A percentile compares a stretch with the other conserved stretches of the same genome.
Evolutionary conservation across 2,888 invertebrate species (phyloP).

Genomic region (Polymixis lichenea): DNA sequence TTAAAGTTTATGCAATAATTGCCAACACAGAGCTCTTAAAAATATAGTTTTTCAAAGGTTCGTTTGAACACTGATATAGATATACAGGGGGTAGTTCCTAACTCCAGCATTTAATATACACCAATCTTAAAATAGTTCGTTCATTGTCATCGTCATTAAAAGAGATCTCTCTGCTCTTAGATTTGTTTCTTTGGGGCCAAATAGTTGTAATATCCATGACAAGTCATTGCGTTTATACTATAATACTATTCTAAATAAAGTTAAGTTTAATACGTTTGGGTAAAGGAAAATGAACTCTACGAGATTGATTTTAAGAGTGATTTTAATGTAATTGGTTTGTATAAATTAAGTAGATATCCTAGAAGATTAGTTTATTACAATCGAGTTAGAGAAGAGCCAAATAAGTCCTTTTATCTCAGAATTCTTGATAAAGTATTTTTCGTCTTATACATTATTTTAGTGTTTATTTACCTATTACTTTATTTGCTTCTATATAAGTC

Average conservation of each 20-base stretch:
- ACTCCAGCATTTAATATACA: conserved; percentile 75
- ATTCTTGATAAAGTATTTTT: conserved; percentile 54
- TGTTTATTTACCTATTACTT: conserved; percentile 50
- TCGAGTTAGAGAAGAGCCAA: conserved; percentile 77
- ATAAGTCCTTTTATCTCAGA: conserved; percentile 72
- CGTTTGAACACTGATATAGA: conserved; percentile 38
- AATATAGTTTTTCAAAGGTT: conserved; percentile 37
- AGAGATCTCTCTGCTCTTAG: conserved; percentile 82
- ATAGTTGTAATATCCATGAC: conserved; percentile 88
- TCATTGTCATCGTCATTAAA: conserved; percentile 70
- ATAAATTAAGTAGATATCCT: conserved; percentile 67
- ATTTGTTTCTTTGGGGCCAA: conserved; percentile 89
- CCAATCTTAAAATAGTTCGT: conserved; percentile 62
- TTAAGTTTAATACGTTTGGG: conserved; percentile 65
- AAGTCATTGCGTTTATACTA: conserved; percentile 82
- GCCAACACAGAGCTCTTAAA: conserved; percentile 46
- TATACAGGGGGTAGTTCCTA: conserved; percentile 73
- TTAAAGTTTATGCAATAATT: conserved; percentile 49
- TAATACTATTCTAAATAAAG: conserved; percentile 64
- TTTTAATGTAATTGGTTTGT: conserved; percentile 68
- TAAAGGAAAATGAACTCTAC: conserved; percentile 68
- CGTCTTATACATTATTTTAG: conserved; percentile 50
- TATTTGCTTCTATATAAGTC: conserved; percentile 61
- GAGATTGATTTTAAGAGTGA: conserved; percentile 73
- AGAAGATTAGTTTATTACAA: conserved; percentile 69